These are phyloP conservation scores for Baryphthengus martii DNA, from an alignment of 2,113 vertebrate species.

Conservation along the genomic window DNA sequence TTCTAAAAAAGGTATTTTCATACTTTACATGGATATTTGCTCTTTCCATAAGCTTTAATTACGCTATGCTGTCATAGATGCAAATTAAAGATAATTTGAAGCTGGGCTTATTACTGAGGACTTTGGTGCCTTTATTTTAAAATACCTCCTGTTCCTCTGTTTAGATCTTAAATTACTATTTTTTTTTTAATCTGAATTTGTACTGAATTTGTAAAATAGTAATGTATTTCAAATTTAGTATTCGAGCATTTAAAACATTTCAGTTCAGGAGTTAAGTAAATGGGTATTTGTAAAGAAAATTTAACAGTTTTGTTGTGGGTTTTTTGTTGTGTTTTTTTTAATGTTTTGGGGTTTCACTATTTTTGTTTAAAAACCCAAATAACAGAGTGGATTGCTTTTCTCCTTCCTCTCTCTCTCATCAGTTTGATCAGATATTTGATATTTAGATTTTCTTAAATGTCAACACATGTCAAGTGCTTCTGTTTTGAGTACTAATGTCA, in stretches of 20 bases:
- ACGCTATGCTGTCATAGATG: not conserved
- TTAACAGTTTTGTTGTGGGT: not conserved
- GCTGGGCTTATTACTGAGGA: not conserved
- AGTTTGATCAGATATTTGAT: not conserved
- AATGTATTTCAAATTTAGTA: not conserved
- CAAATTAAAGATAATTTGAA: not conserved
- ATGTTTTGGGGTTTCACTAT: accelerated
- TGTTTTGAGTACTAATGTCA: not conserved
- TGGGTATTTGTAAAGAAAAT: not conserved
- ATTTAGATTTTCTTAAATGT: not conserved
- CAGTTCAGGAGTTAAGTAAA: not conserved
- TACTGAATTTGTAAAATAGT: not conserved
- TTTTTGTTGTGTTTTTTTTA: too few species aligned
- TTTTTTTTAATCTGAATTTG: not conserved
- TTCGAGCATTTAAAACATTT: not conserved
- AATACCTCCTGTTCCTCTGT: not conserved
- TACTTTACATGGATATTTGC: not conserved
- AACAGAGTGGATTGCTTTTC: not conserved
- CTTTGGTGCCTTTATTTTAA: not conserved
- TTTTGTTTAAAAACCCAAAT: not conserved
- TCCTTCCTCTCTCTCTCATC: not conserved
- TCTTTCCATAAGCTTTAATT: not conserved
- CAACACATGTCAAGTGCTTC: not conserved
- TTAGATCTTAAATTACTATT: not conserved
- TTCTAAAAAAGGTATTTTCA: not conserved